Evolutionary conservation across 2,888 invertebrate species (phyloP).

Genomic region (Agrochola lota): DNA sequence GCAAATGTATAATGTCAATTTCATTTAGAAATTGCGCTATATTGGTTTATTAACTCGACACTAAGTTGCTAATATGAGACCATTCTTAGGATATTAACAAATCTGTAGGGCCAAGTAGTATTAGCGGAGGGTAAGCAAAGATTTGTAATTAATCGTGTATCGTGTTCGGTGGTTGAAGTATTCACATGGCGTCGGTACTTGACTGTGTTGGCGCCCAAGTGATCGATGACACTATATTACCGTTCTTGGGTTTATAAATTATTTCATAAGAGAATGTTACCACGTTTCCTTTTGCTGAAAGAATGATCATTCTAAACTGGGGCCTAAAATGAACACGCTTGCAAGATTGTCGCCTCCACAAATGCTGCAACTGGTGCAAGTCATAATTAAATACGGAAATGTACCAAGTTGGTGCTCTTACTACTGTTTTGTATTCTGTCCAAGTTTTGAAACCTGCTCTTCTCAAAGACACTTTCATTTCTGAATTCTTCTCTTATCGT

Average conservation of each 20-base stretch:
- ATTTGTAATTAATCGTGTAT: conserved; percentile 46
- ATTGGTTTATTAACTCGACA: conserved; percentile 17
- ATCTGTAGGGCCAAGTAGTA: conserved; percentile 23
- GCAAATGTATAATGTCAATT: background rate
- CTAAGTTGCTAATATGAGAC: background rate
- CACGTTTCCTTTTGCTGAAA: background rate
- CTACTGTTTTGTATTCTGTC: background rate
- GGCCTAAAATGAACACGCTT: background rate
- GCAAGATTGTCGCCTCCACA: background rate
- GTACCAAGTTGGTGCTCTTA: conserved; percentile 2
- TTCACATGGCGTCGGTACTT: conserved; percentile 23
- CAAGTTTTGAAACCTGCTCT: background rate
- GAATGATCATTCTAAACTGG: background rate
- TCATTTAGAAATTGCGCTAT: background rate
- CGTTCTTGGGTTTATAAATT: conserved; percentile 24
- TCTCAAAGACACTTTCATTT: too few relatives aligned
- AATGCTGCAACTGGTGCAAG: background rate
- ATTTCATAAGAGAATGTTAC: conserved; percentile 10
- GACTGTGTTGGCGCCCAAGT: conserved; percentile 11
- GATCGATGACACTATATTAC: conserved; percentile 35
- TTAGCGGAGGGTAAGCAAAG: conserved; percentile 19
- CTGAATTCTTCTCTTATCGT: background rate
- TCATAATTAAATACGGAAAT: background rate
- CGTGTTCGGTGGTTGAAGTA: conserved; percentile 39
- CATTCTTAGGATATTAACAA: conserved; percentile 8